Base-by-base conservation (phyloP, 1,140 invertebrate genomes). In the Ooceraea biroi region DNA sequence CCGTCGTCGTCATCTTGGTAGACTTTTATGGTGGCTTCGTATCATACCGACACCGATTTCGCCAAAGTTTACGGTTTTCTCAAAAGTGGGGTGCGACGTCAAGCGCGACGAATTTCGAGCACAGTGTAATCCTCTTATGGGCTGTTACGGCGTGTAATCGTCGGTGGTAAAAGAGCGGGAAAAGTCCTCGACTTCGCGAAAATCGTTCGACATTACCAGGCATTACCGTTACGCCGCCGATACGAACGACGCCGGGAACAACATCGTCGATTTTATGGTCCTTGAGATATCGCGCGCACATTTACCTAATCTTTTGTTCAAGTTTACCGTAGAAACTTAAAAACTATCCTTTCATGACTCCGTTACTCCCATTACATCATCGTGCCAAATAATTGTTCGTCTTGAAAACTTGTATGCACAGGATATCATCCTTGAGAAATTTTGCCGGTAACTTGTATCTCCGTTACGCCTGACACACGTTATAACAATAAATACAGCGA, bases 211-310 rank as follows among this genome's bases (percentile, higher is more conserved):
- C 36, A 71, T 80, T 44, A 58, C n/a, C 36, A 48, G 57, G 36
- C 36, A 17, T 78, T 78, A 78, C 69, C 76, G 76, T 46, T 71
- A 57, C 44, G 44, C 17, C 19, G 0, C n/a, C 76, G 36, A 57
- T 80, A 77, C 61, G 74, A 44, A 80, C 22, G 22, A 27, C 76
- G 36, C 44, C 48, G 68, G 44, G 76, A 57, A 57, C 63, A 69
- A 69, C 57, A 80, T 58, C 76, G 50, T 80, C 66, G 50, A 80
- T 80, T 80, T 80, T 80, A 80, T 55, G 25, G 27, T 71, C 66
- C 50, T 69, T 17, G 36, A 57, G 63, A 78, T 55, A 68, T 19
- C 63, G 19, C 61, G 61, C 17, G n/a, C 22, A 30, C 48, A 68
- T 57, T 68, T 30, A 4, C 12, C 8, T 30, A 12, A 22, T 68